A percentile compares a stretch with the other conserved stretches of the same genome.
Evolutionary conservation across 2,113 vertebrate species (phyloP).

Genomic region (Notothenia rossii): DNA sequence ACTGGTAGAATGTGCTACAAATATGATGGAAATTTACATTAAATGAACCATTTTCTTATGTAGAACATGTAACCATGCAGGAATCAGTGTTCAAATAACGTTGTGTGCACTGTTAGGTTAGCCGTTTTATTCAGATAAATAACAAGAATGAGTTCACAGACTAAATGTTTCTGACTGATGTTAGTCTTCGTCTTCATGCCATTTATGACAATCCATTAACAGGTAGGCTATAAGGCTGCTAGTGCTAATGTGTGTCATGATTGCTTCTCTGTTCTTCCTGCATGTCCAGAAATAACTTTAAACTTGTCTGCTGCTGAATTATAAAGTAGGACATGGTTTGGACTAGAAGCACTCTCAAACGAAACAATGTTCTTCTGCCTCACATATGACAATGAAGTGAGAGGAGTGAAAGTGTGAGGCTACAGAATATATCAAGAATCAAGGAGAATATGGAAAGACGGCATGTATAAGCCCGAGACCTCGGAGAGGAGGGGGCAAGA

Average conservation of each 20-base stretch:
- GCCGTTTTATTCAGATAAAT: not conserved
- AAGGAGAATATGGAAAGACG: constrained; percentile 50
- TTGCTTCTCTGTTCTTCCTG: constrained; percentile 40
- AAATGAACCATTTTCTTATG: not conserved
- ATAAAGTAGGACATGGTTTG: constrained; percentile 61
- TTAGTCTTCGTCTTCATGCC: constrained; percentile 37
- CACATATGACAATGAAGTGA: constrained; percentile 50
- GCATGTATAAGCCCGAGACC: constrained; percentile 48
- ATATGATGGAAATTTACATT: not conserved
- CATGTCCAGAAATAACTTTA: constrained; percentile 71
- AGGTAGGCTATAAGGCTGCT: constrained; percentile 29
- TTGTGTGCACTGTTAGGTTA: not conserved
- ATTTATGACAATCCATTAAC: constrained; percentile 58
- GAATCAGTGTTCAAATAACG: not conserved
- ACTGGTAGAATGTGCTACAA: not conserved
- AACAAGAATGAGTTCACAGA: constrained; percentile 15
- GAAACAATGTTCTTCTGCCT: constrained; percentile 55
- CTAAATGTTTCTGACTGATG: constrained; percentile 42
- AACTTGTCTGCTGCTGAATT: constrained; percentile 64
- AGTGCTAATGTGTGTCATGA: constrained; percentile 59
- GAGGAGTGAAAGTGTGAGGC: constrained; percentile 23
- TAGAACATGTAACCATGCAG: not conserved
- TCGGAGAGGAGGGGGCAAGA: constrained; percentile 41
- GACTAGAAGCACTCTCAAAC: constrained; percentile 51
- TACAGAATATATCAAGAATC: constrained; percentile 46